These are phyloP conservation scores for Trissonchulus latispiculum DNA, from an alignment of 2,888 invertebrate species.

Conservation along the genomic window DNA sequence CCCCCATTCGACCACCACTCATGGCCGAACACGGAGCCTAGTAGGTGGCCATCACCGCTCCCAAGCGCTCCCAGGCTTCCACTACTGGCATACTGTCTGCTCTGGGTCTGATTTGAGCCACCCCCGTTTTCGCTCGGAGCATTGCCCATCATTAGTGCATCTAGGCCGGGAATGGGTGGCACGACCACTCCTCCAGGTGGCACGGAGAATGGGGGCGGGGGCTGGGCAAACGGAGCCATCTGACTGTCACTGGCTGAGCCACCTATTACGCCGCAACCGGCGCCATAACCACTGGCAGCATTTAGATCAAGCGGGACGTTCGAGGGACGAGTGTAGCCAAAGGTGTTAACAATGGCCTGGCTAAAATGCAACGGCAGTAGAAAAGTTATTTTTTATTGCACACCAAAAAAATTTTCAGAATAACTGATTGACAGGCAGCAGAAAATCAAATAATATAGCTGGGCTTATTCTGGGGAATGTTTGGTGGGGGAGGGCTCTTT, in stretches of 20 bases:
- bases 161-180: not conserved
- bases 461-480: too few species aligned
- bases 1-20: conserved; percentile 93
- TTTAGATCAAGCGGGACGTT: conserved; percentile 8
- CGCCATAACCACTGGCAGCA: not conserved
- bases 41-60: not conserved
- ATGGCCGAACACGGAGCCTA: conserved; percentile 55
- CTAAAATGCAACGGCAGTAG: conserved; percentile 5
- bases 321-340: conserved; percentile 80
- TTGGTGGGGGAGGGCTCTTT: too few species aligned
- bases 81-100: conserved; percentile 48
- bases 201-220: conserved; percentile 28
- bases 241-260: conserved; percentile 17
- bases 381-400: too few species aligned
- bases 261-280: conserved; percentile 19
- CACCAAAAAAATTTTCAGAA: too few species aligned
- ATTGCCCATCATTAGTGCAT: not conserved
- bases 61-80: conserved; percentile 56
- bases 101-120: conserved; percentile 28
- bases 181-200: conserved; percentile 12
- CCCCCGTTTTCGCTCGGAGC: conserved; percentile 20
- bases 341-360: conserved; percentile 58
- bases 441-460: too few species aligned
- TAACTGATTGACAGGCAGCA: too few species aligned
- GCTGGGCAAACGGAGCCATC: conserved; percentile 35